Percentiles rank a stretch among this genome's conserved stretches.
These are phyloP conservation scores for Syngnathoides biaculeatus DNA, from an alignment of 2,113 vertebrate genomes.

Conservation along the genomic window DNA sequence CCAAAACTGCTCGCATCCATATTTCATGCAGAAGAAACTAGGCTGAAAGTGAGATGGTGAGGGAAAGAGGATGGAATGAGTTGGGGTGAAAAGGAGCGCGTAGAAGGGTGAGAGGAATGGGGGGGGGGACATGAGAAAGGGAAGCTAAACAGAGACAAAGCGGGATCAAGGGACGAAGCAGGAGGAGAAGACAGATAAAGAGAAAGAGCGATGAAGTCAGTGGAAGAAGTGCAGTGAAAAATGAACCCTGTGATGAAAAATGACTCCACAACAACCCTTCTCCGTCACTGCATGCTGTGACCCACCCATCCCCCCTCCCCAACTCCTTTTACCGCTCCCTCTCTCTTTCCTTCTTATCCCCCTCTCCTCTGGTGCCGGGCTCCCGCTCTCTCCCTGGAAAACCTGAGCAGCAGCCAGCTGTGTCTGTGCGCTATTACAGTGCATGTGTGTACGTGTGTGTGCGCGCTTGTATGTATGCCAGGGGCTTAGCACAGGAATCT, in stretches of 20 bases:
- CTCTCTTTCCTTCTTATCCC: conserved; percentile 31
- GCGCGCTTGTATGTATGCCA: conserved; percentile 91
- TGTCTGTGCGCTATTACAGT: conserved; percentile 66
- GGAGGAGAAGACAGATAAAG: conserved; percentile 64
- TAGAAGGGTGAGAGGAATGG: conserved; percentile 20
- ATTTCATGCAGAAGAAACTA: conserved; percentile 91
- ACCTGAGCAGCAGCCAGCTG: conserved; percentile 92
- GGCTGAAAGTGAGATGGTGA: conserved; percentile 70
- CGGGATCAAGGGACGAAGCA: conserved; percentile 63
- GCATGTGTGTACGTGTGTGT: conserved; percentile 24
- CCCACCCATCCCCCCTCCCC: conserved; percentile 26
- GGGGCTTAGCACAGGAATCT: conserved; percentile 98
- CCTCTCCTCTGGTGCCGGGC: conserved; percentile 65
- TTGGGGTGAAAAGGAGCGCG: conserved; percentile 46
- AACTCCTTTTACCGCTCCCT: conserved; percentile 25
- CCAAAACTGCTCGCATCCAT: conserved; percentile 98
- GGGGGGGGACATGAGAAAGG: conserved; percentile 56
- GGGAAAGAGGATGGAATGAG: conserved; percentile 50
- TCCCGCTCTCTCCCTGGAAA: conserved; percentile 82
- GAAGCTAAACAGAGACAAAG: conserved; percentile 81
- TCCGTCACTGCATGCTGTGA: conserved; percentile 51
- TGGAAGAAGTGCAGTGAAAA: conserved; percentile 85
- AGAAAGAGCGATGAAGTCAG: conserved; percentile 70
- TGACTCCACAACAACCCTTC: conserved; percentile 78
- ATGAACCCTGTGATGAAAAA: conserved; percentile 81